Base-by-base conservation (phyloP, 2,113 vertebrate species). In the Ceratotherium simum region DNA sequence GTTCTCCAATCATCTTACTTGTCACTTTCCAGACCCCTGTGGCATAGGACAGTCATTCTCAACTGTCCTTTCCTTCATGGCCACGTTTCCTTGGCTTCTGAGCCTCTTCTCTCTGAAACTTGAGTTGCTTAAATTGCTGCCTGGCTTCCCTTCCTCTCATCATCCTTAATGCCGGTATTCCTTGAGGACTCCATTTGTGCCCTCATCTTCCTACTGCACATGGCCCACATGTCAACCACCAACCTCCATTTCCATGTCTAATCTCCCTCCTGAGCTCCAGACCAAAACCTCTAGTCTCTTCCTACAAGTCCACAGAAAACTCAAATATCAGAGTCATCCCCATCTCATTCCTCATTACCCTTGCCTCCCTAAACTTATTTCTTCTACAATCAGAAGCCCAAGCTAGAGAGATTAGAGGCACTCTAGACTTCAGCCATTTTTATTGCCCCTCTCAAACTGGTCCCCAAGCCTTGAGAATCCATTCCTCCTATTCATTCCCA, bases 11-110 rank as follows among this genome's bases (percentile, higher is more conserved):
- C 27, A 33, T 69, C 36, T 73, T 36, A 11, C 27, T 48, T 48
- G 21, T 78, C 91, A 96, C 8, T 85, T 80, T 31, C 64, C 65
- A 87, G 69, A 65, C 46, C 73, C 95, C 39, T 70, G 42, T 16
- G 27, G 31, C 78, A 94, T 16, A 29, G 75, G 36, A 39, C 18
- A 33, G 31, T 72, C 48, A 60, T 27, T 11, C 23, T 20, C 81
- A 92, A 46, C 10, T 31, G 5, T 21, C 25, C 33, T 64, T 85
- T 79, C 42, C 54, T 54, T 51, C 73, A 33, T 33, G 36, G n/a
- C 18, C 4, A 42, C 0, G 5, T 31, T 84, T 80, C 48, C 23
- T 17, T 16, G 33, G n/a, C 46, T 67, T 46, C 73, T 1, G 2
- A 70, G 69, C 9, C 9, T 65, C 83, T 39, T 11, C 8, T 36